Evolutionary conservation across 92 coral and sea anemone species (phyloP).

Genomic region (Muricea muricata): DNA sequence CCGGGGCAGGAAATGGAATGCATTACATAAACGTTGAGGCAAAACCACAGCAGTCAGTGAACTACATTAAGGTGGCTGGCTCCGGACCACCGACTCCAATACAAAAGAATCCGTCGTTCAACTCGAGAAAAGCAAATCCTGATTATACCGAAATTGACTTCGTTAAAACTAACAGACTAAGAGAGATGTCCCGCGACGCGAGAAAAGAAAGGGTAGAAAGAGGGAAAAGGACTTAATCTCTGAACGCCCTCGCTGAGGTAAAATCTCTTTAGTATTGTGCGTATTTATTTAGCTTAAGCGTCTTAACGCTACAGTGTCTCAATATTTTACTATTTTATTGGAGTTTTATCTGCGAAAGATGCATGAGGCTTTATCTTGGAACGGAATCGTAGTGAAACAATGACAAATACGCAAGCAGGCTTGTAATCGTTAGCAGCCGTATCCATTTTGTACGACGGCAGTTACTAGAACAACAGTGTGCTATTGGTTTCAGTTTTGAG

Average conservation of each 20-base stretch:
- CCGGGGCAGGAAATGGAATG: conserved; percentile 64
- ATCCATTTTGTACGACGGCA: background rate
- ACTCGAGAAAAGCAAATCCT: conserved; percentile 9
- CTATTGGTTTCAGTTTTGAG: too few relatives aligned
- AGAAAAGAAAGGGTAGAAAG: conserved; percentile 22
- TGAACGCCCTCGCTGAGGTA: background rate
- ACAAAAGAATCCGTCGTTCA: background rate
- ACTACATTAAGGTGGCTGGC: conserved; percentile 37
- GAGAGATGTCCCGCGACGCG: conserved; percentile 22
- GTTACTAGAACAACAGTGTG: background rate
- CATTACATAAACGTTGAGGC: conserved; percentile 85
- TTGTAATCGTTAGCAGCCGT: background rate
- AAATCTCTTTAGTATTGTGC: conserved; percentile 1
- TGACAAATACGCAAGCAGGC: too few relatives aligned
- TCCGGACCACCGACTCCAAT: conserved; percentile 48
- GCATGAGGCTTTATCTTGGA: background rate
- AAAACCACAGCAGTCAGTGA: conserved; percentile 53
- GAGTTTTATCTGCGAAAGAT: background rate
- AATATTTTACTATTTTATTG: background rate
- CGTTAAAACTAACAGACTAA: conserved; percentile 19
- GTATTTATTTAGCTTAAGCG: background rate
- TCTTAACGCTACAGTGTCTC: conserved; percentile 8
- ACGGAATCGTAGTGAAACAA: too few relatives aligned
- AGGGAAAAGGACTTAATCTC: conserved; percentile 20
- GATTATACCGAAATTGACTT: conserved; percentile 36